These are phyloP conservation scores for Drosophila athabasca DNA, from an alignment of 1,140 invertebrate genomes.

Conservation along the genomic window DNA sequence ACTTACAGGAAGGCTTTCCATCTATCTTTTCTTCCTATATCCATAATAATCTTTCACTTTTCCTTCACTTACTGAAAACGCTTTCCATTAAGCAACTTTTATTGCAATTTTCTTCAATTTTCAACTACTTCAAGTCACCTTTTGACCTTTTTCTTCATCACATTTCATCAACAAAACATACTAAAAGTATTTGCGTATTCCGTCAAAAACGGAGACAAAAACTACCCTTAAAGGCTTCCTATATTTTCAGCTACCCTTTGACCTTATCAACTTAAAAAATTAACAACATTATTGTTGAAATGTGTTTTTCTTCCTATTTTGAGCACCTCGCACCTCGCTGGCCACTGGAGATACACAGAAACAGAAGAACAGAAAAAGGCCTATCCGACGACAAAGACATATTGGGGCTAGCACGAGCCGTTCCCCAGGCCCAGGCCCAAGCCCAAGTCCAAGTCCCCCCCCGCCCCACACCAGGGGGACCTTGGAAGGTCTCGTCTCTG, in stretches of 20 bases:
- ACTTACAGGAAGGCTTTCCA: no score
- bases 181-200: no score
- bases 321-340: not conserved
- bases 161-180: no score
- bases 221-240: slow-evolving; percentile 6
- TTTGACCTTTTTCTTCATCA: no score
- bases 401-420: slow-evolving; percentile 17
- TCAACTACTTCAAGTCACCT: no score
- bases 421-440: not conserved
- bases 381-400: slow-evolving; percentile 20
- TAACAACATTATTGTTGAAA: slow-evolving; percentile 75
- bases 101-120: no score
- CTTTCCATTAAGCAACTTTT: no score
- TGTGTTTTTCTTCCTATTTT: slow-evolving; percentile 62
- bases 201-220: not conserved
- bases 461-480: not conserved
- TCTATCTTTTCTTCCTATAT: no score
- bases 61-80: not conserved
- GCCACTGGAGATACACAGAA: no score
- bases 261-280: slow-evolving; percentile 77
- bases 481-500: not conserved
- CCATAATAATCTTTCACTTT: no score
- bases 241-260: slow-evolving; percentile 23
- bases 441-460: not conserved
- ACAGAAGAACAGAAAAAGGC: slow-evolving; percentile 22